Conservation (phyloP, 92 coral and sea anemone species). For the Muricea muricata region DNA sequence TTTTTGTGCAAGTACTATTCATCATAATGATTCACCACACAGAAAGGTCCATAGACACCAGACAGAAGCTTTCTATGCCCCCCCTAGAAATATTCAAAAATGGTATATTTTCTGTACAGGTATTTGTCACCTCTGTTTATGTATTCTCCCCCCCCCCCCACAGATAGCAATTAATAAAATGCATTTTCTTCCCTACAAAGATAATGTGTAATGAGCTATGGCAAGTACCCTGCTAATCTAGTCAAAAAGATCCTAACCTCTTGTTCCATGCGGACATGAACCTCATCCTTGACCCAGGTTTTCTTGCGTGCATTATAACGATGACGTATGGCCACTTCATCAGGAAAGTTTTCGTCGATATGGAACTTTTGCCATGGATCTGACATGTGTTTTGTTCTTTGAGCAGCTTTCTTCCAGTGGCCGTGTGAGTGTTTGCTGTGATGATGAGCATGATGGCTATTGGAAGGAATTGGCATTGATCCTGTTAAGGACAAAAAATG, state of each 20-base stretch:
- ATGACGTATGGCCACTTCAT: conserved; percentile 85
- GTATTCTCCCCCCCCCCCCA: too few species aligned
- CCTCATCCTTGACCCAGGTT: conserved; percentile 94
- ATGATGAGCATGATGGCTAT: neutral
- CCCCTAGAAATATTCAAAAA: too few species aligned
- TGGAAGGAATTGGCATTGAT: neutral
- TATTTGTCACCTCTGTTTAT: too few species aligned
- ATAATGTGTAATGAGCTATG: too few species aligned
- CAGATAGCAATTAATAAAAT: too few species aligned
- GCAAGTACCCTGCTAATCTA: too few species aligned
- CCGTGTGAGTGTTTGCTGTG: neutral
- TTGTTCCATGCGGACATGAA: conserved; percentile 88
- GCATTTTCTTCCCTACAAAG: too few species aligned
- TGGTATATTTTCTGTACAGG: too few species aligned
- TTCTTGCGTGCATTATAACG: conserved; percentile 92
- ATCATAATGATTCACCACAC: too few species aligned
- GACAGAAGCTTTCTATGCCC: too few species aligned
- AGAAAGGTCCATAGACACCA: too few species aligned
- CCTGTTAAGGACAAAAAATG: neutral
- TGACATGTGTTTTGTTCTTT: conserved; percentile 76
- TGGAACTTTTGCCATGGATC: conserved; percentile 98
- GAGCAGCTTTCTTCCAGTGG: conserved; percentile 84
- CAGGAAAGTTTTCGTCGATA: conserved; percentile 85
- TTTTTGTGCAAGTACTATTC: too few species aligned
- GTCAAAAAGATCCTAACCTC: conserved; percentile 62